Conservation (phyloP, 2,888 invertebrate genomes). For the Cerastoderma edule region DNA sequence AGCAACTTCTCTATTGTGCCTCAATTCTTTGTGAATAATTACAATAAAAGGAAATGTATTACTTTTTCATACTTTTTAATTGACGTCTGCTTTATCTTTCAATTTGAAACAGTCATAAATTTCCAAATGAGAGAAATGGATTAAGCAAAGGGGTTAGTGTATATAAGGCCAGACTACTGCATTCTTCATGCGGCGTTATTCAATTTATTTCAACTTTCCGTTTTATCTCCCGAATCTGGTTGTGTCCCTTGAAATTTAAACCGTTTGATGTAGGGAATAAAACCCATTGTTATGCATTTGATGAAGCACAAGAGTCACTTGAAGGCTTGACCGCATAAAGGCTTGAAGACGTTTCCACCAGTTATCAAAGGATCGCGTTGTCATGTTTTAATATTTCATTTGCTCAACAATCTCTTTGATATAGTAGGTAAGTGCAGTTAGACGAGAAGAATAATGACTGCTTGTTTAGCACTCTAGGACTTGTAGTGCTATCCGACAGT, state of each 20-base stretch:
- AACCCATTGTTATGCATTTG: constrained; percentile 57
- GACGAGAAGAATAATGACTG: too few relatives aligned
- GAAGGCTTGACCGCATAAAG: constrained; percentile 36
- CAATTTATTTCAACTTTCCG: constrained; percentile 55
- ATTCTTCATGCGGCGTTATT: constrained; percentile 37
- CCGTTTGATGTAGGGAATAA: constrained; percentile 55
- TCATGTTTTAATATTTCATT: constrained; percentile 49
- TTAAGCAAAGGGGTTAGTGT: background rate
- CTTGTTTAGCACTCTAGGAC: too few relatives aligned
- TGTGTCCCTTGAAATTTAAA: constrained; percentile 47
- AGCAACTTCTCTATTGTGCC: too few relatives aligned
- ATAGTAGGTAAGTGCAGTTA: constrained; percentile 35
- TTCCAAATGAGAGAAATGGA: too few relatives aligned
- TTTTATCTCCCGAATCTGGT: constrained; percentile 47
- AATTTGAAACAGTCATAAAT: too few relatives aligned
- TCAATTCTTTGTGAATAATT: too few relatives aligned
- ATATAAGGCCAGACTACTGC: background rate
- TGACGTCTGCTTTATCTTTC: too few relatives aligned
- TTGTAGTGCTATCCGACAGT: too few relatives aligned
- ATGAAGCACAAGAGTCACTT: constrained; percentile 38
- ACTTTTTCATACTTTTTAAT: too few relatives aligned
- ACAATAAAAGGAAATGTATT: too few relatives aligned
- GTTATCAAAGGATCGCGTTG: constrained; percentile 40
- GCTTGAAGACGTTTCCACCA: constrained; percentile 39
- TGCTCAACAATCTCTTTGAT: constrained; percentile 47